phyloP scores from a whole-genome alignment of 2,113 vertebrate genomes.

The Melozone crissalis region DNA sequence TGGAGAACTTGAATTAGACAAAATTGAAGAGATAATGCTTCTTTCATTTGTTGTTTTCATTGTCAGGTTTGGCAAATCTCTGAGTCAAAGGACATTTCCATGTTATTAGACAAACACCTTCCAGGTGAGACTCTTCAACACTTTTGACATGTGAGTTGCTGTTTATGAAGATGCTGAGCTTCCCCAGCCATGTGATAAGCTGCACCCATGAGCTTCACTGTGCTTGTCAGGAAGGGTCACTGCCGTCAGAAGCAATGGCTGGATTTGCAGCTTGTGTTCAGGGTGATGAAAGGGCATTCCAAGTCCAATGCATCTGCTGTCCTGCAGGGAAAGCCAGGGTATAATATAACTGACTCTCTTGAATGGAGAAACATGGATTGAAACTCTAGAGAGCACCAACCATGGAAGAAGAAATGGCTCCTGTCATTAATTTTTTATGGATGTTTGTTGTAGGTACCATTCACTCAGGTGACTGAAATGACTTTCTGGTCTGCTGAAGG shows the following conservation, averaged over 20 bases:
- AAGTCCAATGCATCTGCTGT: neutral
- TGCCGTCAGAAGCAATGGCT: neutral
- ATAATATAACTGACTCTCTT: neutral
- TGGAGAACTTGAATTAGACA: neutral
- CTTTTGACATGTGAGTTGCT: accelerated
- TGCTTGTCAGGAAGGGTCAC: neutral
- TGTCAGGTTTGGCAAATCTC: neutral
- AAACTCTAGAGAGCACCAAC: neutral
- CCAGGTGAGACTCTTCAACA: neutral
- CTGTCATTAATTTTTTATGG: neutral
- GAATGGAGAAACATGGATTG: neutral
- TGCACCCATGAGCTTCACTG: neutral
- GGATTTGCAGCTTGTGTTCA: neutral
- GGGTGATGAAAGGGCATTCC: neutral
- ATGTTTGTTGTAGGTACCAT: neutral
- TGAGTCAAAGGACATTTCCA: neutral
- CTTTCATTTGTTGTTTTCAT: neutral
- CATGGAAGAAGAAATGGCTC: neutral
- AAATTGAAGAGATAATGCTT: neutral
- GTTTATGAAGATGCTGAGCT: neutral
- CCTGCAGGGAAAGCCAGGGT: neutral
- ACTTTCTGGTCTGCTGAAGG: neutral
- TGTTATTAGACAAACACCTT: neutral
- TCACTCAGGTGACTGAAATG: neutral
- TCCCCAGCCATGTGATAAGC: neutral